Base-by-base conservation (phyloP, 1,140 invertebrate species). In the Subanguina moxae region DNA sequence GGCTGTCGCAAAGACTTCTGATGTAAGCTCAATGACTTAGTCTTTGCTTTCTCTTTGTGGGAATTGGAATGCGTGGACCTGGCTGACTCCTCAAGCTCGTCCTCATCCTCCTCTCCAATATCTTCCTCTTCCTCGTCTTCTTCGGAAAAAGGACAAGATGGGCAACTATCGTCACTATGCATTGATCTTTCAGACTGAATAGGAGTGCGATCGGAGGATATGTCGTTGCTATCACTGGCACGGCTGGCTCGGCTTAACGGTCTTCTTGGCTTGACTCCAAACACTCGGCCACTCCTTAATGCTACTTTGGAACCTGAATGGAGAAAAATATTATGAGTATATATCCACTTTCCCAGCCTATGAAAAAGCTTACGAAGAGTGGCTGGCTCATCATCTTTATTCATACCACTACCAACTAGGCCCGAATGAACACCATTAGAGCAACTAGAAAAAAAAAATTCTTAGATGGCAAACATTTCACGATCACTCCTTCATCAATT, bases 161-260 rank as follows among this genome's bases (percentile, higher is more conserved):
- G 25, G 27, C 25, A 52, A 74, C 68, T 67, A 1, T 70, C 64
- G n/a, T 80, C 77, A 42, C 78, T 78, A 25, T 77, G 78, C 32
- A 38, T 38, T 5, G 32, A 38, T n/a, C 65, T 66, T 23, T 62
- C 65, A 13, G 78, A 77, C 57, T 77, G 76, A 15, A 80, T 64
- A 9, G 76, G 76, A 7, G 76, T 77, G 17, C 68, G 64, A 64
- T 77, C 76, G 19, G 75, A 78, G 13, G 76, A 77, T 30, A 80
- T 59, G 43, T 77, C 48, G 23, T 77, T 77, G n/a, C 73, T 79
- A 42, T 76, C 75, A 62, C 75, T 77, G 13, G 75, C 75, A 21
- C 23, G n/a, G 15, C 48, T 52, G 15, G 48, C 48, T 52, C 48
- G 48, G 23, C 48, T 52, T 25, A 52, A 52, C 3, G 48, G 48